phyloP scores from a whole-genome alignment of 37 sponge, comb jelly and placozoan genomes.

The Petrosia ficiformis region DNA sequence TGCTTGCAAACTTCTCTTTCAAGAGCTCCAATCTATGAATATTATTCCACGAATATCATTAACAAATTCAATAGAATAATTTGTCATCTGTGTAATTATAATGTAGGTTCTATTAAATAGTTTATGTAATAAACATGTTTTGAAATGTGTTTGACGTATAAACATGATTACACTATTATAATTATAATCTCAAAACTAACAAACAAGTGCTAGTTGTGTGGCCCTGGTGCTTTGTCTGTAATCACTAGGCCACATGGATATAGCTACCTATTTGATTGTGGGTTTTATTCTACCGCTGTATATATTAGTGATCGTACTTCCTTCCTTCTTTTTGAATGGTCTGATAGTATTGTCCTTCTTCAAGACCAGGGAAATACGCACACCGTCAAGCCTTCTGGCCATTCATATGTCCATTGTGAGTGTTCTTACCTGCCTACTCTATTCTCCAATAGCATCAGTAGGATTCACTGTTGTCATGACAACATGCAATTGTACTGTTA shows the following conservation, averaged over 20 bases:
- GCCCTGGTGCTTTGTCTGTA: too few relatives aligned
- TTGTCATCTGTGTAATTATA: too few relatives aligned
- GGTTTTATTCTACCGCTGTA: neutral
- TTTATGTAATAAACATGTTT: too few relatives aligned
- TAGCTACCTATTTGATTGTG: neutral
- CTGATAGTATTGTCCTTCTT: neutral
- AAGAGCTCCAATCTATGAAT: slow-evolving; percentile 98
- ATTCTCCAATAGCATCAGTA: neutral
- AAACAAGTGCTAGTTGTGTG: too few relatives aligned
- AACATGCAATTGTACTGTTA: neutral
- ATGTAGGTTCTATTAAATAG: too few relatives aligned
- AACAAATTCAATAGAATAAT: slow-evolving; percentile 38
- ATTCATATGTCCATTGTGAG: neutral
- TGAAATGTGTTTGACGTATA: too few relatives aligned
- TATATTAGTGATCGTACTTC: neutral
- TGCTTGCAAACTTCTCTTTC: slow-evolving; percentile 97
- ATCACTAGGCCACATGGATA: too few relatives aligned
- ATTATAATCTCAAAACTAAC: too few relatives aligned
- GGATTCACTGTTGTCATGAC: neutral
- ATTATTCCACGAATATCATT: slow-evolving; percentile 85
- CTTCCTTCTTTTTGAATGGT: neutral
- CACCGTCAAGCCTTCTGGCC: neutral
- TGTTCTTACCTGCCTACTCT: neutral
- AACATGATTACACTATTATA: too few relatives aligned
- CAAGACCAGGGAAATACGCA: neutral